Percentiles rank a stretch among this genome's conserved stretches.
phyloP scores from a whole-genome alignment of 2,888 invertebrate genomes.

The Enchytraeus crypticus region DNA sequence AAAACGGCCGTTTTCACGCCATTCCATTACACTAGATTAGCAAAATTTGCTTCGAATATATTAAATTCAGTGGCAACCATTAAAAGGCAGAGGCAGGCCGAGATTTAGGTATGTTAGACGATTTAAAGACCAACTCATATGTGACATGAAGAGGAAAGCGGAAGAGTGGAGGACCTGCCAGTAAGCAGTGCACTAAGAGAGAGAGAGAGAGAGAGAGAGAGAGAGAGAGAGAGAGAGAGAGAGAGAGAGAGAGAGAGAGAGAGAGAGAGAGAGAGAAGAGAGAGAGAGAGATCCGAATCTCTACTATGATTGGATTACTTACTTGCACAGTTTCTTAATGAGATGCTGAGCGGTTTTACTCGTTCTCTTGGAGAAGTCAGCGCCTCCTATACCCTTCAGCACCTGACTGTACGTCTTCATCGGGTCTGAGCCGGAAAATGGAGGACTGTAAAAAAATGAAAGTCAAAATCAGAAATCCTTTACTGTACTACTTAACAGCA shows the following conservation, averaged over 20 bases:
- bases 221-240: not conserved
- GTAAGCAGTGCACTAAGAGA: not conserved
- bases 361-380: conserved; percentile 90
- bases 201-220: not conserved
- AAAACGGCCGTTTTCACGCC: too few species aligned
- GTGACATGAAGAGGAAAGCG: too few species aligned
- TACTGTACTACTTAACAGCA: too few species aligned
- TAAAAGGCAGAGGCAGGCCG: too few species aligned
- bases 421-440: conserved; percentile 90
- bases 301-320: not conserved
- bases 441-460: conserved; percentile 62
- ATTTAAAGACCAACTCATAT: too few species aligned
- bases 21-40: too few species aligned
- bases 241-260: not conserved
- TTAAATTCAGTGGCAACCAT: not conserved
- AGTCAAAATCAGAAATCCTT: too few species aligned
- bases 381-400: conserved; percentile 92
- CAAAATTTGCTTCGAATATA: too few species aligned
- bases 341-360: conserved; percentile 86
- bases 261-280: not conserved
- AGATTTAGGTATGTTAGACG: too few species aligned
- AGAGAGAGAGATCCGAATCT: not conserved
- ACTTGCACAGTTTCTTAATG: conserved; percentile 85
- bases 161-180: too few species aligned
- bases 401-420: conserved; percentile 99